Evolutionary conservation across 64 coral and sea anemone genomes (phyloP).

Genomic region (Porites australiensis): DNA sequence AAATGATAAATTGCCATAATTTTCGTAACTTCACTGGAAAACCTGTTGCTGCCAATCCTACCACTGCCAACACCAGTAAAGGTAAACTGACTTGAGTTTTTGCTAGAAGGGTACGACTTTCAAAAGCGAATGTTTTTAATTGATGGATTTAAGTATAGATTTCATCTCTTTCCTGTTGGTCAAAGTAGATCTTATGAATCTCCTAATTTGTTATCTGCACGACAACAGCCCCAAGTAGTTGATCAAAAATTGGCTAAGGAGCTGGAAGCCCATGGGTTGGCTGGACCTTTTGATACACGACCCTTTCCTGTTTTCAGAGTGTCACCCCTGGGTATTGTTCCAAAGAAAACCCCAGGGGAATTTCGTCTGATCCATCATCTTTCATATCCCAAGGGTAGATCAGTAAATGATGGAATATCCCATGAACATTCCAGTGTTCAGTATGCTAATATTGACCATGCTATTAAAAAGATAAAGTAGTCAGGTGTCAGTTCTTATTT

Average conservation of each 20-base stretch:
- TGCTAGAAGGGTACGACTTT: no score
- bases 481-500: no score
- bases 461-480: no score
- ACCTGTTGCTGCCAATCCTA: not conserved
- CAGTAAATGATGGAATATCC: not conserved
- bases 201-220: no score
- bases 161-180: not conserved
- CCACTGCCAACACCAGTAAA: no score
- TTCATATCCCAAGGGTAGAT: no score
- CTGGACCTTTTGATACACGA: not conserved
- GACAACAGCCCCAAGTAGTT: not conserved
- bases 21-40: not conserved
- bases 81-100: no score
- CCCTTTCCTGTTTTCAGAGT: constrained; percentile 9
- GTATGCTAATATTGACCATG: no score
- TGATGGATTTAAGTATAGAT: no score
- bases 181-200: no score
- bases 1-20: not conserved
- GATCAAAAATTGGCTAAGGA: not conserved
- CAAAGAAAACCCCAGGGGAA: constrained; percentile 38
- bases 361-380: not conserved
- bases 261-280: not conserved
- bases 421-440: no score
- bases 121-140: no score
- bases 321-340: not conserved